Evolutionary conservation across 1,140 invertebrate species (phyloP).

Genomic region (Trichogramma pretiosum): DNA sequence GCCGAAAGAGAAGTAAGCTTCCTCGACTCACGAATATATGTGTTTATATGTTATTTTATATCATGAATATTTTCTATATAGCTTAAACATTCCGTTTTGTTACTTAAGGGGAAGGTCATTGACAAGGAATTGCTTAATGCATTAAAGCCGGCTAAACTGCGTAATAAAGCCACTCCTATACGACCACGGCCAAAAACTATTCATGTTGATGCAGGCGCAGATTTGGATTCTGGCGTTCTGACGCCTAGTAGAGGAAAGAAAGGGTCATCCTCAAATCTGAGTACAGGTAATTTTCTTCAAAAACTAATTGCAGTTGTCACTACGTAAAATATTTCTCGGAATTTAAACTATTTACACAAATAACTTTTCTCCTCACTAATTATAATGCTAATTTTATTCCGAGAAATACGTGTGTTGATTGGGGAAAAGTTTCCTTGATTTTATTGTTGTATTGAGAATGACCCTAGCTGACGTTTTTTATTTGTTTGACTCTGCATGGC

Average conservation of each 20-base stretch:
- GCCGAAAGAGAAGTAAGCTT: slow-evolving; percentile 82
- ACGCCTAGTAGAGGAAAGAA: slow-evolving; percentile 67
- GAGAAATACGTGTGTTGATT: too few species aligned
- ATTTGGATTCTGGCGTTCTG: slow-evolving; percentile 64
- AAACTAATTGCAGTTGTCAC: not conserved
- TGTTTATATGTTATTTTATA: slow-evolving; percentile 5
- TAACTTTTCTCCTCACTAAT: not conserved
- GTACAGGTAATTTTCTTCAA: slow-evolving; percentile 53
- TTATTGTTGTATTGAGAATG: too few species aligned
- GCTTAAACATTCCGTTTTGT: slow-evolving; percentile 10
- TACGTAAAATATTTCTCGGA: slow-evolving; percentile 12
- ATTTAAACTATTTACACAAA: not conserved
- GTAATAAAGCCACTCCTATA: slow-evolving; percentile 48
- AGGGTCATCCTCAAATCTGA: slow-evolving; percentile 70
- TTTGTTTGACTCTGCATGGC: too few species aligned
- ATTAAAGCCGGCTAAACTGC: slow-evolving; percentile 53
- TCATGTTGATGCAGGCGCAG: slow-evolving; percentile 72
- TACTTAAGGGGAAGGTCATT: slow-evolving; percentile 60
- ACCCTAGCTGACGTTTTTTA: too few species aligned
- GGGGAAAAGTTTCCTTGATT: too few species aligned
- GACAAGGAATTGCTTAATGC: slow-evolving; percentile 64
- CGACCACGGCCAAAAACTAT: slow-evolving; percentile 78
- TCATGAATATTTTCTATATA: slow-evolving; percentile 2
- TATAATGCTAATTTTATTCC: slow-evolving; percentile 5
- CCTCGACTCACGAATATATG: too few species aligned